These are phyloP conservation scores for Tokudaia muenninki DNA, from an alignment of 2,797 vertebrate species.

Conservation along the genomic window DNA sequence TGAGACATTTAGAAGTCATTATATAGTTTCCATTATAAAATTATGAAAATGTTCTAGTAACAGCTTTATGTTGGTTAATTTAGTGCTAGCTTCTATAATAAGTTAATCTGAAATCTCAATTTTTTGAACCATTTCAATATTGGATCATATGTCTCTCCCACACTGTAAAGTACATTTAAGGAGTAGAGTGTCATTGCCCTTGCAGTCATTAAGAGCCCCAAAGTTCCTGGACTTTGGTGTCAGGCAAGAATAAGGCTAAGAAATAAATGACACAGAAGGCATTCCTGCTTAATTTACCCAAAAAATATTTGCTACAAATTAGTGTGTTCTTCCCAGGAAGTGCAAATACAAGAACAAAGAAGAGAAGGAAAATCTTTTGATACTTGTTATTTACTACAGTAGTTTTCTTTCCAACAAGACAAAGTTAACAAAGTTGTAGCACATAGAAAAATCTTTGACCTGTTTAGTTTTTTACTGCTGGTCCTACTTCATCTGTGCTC, in stretches of 20 bases:
- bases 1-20: slow-evolving; percentile 16
- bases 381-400: neutral
- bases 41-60: neutral
- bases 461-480: slow-evolving; percentile 38
- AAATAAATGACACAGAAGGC: slow-evolving; percentile 26
- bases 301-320: neutral
- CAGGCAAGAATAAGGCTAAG: neutral
- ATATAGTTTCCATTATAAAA: slow-evolving; percentile 43
- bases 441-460: neutral
- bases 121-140: neutral
- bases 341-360: slow-evolving; percentile 1
- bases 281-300: neutral
- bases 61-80: slow-evolving; percentile 26
- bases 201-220: slow-evolving; percentile 6
- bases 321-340: neutral
- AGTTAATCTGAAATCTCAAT: slow-evolving; percentile 19
- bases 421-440: neutral
- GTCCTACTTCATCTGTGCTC: neutral
- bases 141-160: neutral
- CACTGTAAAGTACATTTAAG: neutral
- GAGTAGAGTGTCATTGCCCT: neutral
- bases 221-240: neutral
- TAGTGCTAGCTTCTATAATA: slow-evolving; percentile 28
- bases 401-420: neutral
- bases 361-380: neutral